Evolutionary conservation across 2,797 vertebrate genomes (phyloP).

Genomic region (Pteronotus mesoamericanus): DNA sequence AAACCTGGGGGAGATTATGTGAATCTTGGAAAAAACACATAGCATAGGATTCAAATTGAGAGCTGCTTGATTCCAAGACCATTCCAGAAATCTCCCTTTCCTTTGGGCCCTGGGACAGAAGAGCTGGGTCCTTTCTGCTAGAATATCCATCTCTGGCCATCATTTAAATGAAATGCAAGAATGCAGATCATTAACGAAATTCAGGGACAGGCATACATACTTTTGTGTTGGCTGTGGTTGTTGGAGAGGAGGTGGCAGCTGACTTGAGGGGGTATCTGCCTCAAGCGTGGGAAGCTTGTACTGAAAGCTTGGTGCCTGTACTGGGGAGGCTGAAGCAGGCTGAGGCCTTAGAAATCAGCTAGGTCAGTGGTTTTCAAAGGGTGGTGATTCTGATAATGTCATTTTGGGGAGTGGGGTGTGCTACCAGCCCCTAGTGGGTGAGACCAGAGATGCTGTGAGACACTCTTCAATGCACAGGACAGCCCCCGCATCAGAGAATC

Average conservation of each 20-base stretch:
- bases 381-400: background rate
- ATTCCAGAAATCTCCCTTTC: background rate
- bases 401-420: rapidly evolving
- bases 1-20: background rate
- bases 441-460: too few species aligned
- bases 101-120: background rate
- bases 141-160: background rate
- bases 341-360: background rate
- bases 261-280: rapidly evolving
- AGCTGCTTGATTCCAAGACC: background rate
- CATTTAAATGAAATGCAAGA: background rate
- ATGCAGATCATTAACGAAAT: background rate
- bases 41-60: background rate
- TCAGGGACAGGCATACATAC: background rate
- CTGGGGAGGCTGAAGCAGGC: background rate
- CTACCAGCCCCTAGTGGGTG: background rate
- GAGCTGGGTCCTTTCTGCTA: background rate
- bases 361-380: background rate
- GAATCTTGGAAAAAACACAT: background rate
- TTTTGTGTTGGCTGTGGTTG: background rate
- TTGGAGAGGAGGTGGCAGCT: background rate
- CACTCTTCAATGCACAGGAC: too few species aligned
- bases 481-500: background rate
- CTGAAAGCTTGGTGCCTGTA: background rate
- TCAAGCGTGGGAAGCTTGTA: background rate